Conservation (phyloP, 2,113 vertebrate species). For the Crypturellus undulatus region DNA sequence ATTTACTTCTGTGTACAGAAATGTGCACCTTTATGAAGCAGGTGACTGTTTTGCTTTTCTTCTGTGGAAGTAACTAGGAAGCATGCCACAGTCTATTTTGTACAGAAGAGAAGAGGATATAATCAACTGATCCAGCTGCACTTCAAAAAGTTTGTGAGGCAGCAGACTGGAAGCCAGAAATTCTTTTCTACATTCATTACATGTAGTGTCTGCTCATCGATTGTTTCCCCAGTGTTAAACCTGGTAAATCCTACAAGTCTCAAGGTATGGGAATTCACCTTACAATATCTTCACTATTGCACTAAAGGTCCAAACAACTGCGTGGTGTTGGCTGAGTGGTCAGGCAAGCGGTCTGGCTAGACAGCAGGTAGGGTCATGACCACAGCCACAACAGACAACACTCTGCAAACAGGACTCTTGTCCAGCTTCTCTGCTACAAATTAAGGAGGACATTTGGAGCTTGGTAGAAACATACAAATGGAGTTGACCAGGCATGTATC, state of each 20-base stretch:
- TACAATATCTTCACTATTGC: background rate
- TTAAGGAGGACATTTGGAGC: background rate
- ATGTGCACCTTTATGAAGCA: background rate
- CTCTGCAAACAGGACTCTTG: background rate
- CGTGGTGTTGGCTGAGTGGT: accelerated
- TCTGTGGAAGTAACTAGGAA: background rate
- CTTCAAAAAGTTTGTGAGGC: background rate
- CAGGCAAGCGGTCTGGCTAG: background rate
- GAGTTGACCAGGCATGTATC: no score
- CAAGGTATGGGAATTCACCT: background rate
- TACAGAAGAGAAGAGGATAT: background rate
- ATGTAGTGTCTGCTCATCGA: background rate
- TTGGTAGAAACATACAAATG: background rate
- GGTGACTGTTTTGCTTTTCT: background rate
- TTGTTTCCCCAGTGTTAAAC: background rate
- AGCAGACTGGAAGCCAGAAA: background rate
- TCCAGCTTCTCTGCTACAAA: background rate
- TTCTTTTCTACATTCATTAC: background rate
- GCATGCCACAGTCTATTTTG: background rate
- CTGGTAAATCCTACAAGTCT: background rate
- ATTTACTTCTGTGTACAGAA: background rate
- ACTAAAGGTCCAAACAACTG: background rate
- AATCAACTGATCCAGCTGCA: background rate
- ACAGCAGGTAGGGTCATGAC: accelerated
- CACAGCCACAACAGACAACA: background rate